These are phyloP conservation scores for Pempheris klunzingeri DNA, from an alignment of 2,797 vertebrate genomes.

Conservation along the genomic window DNA sequence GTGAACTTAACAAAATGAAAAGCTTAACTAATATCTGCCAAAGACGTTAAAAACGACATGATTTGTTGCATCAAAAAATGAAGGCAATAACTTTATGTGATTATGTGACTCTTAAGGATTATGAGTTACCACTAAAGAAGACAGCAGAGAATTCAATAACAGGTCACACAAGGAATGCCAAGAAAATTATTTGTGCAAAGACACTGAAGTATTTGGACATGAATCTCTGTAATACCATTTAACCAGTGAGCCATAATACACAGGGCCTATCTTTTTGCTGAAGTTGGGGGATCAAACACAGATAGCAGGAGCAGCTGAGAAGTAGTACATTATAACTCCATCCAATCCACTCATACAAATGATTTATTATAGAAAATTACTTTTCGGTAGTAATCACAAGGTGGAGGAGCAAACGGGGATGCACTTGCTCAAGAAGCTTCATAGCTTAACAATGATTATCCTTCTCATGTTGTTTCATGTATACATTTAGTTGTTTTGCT, in stretches of 20 bases:
- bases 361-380: background rate
- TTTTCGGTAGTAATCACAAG: background rate
- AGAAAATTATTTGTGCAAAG: conserved; percentile 13
- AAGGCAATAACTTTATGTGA: conserved; percentile 11
- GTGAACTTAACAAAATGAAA: conserved; percentile 17
- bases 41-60: conserved; percentile 27
- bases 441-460: background rate
- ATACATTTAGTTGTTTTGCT: background rate
- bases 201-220: conserved; percentile 5
- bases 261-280: background rate
- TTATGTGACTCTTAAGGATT: conserved; percentile 5
- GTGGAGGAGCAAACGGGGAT: background rate
- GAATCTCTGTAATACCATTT: background rate
- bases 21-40: conserved; percentile 14
- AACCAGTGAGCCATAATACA: conserved; percentile 2
- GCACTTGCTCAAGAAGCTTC: too few relatives aligned
- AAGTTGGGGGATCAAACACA: background rate
- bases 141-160: conserved; percentile 24
- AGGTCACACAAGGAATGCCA: conserved; percentile 3
- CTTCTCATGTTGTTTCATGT: background rate
- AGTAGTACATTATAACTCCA: background rate
- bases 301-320: background rate
- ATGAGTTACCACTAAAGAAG: conserved; percentile 14
- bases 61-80: conserved; percentile 26
- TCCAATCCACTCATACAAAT: background rate